These are phyloP conservation scores for Hylaeus anthracinus DNA, from an alignment of 1,140 invertebrate species.

Conservation along the genomic window DNA sequence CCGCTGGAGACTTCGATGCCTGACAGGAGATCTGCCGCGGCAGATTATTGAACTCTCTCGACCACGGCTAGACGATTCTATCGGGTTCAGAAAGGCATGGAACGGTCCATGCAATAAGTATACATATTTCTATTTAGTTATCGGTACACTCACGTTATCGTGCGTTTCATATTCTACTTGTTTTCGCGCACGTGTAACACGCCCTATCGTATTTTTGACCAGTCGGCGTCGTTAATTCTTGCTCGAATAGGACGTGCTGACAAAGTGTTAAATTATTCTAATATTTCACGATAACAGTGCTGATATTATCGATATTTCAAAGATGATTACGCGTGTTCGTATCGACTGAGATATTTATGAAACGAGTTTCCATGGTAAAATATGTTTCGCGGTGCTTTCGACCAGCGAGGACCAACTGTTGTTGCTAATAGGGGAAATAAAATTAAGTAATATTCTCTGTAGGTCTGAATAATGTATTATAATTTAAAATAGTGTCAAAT, in stretches of 20 bases:
- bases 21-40: conserved; percentile 50
- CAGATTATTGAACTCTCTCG: conserved; percentile 66
- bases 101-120: conserved; percentile 45
- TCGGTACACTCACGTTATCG: conserved; percentile 12
- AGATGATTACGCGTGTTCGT: background rate
- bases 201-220: conserved; percentile 31
- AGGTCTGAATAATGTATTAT: no score
- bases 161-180: conserved; percentile 22
- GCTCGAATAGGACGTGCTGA: conserved; percentile 1
- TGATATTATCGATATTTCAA: conserved; percentile 21
- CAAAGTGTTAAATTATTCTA: conserved; percentile 34
- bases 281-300: conserved; percentile 29
- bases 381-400: background rate
- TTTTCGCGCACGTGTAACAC: conserved; percentile 23
- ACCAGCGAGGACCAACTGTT: no score
- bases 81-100: conserved; percentile 35
- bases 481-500: no score
- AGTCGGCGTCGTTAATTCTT: conserved; percentile 19
- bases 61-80: conserved; percentile 45
- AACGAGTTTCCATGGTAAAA: background rate
- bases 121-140: conserved; percentile 26
- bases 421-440: no score
- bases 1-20: conserved; percentile 72
- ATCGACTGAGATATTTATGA: conserved; percentile 8
- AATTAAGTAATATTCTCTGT: no score